Evolutionary conservation across 2,113 vertebrate genomes (phyloP).

Genomic region (Glaucomys volans): DNA sequence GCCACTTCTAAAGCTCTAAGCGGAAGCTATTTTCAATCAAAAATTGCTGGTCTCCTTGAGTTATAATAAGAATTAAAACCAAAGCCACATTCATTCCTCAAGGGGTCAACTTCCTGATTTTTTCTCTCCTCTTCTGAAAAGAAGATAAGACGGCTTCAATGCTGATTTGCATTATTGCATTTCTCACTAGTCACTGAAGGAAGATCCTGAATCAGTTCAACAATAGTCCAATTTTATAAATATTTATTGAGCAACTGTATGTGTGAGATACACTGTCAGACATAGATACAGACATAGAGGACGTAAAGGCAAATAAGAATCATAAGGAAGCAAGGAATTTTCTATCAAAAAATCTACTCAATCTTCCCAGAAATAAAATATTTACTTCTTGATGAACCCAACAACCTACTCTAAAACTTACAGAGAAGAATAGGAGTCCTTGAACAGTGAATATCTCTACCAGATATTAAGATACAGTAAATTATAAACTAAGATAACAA

Average conservation of each 20-base stretch:
- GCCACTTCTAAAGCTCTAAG: background rate
- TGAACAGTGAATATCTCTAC: background rate
- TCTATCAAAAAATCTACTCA: background rate
- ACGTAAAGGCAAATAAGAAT: background rate
- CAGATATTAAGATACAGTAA: background rate
- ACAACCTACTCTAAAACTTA: background rate
- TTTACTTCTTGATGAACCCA: background rate
- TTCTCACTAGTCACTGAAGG: background rate
- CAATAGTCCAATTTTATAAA: background rate
- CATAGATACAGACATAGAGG: background rate
- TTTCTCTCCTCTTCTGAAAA: background rate
- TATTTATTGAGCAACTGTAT: background rate
- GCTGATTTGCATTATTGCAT: background rate
- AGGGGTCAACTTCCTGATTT: background rate
- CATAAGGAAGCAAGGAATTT: background rate
- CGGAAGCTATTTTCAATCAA: background rate
- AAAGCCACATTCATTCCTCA: background rate
- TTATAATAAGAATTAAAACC: background rate
- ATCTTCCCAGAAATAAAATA: slow-evolving; percentile 22
- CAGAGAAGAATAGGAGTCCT: background rate
- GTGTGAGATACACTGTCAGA: background rate
- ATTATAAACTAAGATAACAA: background rate
- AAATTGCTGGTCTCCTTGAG: background rate
- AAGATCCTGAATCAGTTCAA: background rate
- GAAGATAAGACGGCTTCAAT: background rate